Evolutionary conservation across 1,140 invertebrate genomes (phyloP), one percentile per base, ranked within the genome.

Genomic region (Daktulosphaira vitifoliae): DNA sequence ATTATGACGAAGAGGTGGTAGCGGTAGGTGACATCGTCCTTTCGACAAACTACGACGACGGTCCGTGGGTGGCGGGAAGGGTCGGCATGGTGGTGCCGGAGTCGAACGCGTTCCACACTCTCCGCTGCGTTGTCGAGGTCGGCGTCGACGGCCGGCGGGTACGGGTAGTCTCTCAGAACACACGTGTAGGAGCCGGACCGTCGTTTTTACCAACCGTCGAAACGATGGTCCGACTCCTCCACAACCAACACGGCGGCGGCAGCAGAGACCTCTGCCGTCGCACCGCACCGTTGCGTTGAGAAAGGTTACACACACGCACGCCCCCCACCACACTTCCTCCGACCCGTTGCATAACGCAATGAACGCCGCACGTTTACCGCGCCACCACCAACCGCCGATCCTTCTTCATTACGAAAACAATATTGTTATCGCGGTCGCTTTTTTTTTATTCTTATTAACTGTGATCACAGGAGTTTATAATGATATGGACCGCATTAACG

Each of bases 71-170:
- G 20, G 13, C 26, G 50, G 25, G 50, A 52, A 29, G 25, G 3
- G 29, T 38, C 13, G 54, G 54, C 3, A 22, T 22, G 49, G n/a
- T n/a, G 66, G 66, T 26, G 44, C 25, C 5, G 54, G 42, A n/a
- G 18, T 16, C 20, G 38, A 23, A 51, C 26, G 37, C 29, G 44
- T 56, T 49, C 44, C 64, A 51, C 68, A 68, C 67, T 68, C 67
- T 46, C 49, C 38, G 67, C 7, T 23, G 22, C 26, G 65, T 68
- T 68, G 68, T 42, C 64, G 67, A 68, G 67, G 68, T 68, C 68
- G 68, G 67, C 62, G 67, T 59, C 39, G 39, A 3, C 37, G 51
- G 49, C 11, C 52, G 38, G 65, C 29, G 20, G 25, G 37, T 33
- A 38, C 51, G 59, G 64, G 65, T 33, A 39, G 68, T 37, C 23